phyloP scores from a whole-genome alignment of 2,797 vertebrate species.

The Sylvilagus floridanus region DNA sequence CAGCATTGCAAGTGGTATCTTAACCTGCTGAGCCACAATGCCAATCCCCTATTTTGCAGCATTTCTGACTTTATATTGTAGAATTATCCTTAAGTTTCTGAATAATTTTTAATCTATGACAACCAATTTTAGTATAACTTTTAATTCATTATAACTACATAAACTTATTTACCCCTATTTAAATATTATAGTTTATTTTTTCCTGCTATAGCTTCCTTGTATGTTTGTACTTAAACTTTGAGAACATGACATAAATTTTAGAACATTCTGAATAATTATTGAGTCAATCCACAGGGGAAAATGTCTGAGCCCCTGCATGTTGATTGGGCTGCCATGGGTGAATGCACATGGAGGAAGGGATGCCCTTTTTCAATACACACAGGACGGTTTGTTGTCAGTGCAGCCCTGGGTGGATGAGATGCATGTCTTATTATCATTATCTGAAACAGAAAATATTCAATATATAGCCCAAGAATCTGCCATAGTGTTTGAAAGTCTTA shows the following conservation, averaged over 20 bases:
- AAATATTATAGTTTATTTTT: neutral
- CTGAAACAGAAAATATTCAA: neutral
- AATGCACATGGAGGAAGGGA: neutral
- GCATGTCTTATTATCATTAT: neutral
- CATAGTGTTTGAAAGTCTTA: neutral
- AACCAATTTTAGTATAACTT: constrained; percentile 5
- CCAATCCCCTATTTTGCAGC: no score
- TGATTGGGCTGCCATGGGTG: neutral
- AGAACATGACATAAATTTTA: neutral
- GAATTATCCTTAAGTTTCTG: neutral
- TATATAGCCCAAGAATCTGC: neutral
- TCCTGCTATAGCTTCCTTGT: neutral
- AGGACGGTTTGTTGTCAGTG: neutral
- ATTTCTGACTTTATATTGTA: neutral
- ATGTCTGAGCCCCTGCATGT: neutral
- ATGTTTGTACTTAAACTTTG: neutral
- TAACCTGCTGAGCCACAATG: no score
- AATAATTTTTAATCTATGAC: neutral
- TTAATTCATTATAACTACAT: neutral
- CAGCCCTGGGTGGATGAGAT: neutral
- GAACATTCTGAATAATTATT: neutral
- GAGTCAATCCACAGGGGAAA: neutral
- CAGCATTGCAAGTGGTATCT: no score
- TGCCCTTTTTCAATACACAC: neutral
- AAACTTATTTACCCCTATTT: neutral